phyloP scores from a whole-genome alignment of 2,113 vertebrate species.

The Aspiorhynchus laticeps region DNA sequence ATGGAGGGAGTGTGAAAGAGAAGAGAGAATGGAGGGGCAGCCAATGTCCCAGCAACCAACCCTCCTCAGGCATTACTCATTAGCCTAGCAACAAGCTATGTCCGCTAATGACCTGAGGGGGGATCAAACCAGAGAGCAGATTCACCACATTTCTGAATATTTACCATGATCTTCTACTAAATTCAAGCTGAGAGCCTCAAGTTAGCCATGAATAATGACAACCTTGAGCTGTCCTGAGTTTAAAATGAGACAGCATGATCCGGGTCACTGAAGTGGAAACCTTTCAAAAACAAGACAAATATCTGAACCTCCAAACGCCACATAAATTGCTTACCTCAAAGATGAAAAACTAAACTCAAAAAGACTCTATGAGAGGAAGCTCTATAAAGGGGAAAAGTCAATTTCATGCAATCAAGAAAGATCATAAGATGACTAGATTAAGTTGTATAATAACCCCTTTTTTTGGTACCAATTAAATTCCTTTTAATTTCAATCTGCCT shows the following conservation, averaged over 20 bases:
- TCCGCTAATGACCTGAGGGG: neutral
- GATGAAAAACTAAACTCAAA: neutral
- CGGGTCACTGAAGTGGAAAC: slow-evolving; percentile 16
- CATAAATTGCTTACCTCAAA: neutral
- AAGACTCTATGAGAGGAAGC: neutral
- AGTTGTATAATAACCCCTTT: neutral
- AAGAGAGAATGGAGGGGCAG: neutral
- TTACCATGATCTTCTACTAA: slow-evolving; percentile 23
- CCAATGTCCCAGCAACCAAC: slow-evolving; percentile 2
- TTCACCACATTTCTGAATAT: neutral
- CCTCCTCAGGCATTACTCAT: slow-evolving; percentile 17
- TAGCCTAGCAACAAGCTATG: slow-evolving; percentile 1
- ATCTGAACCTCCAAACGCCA: neutral
- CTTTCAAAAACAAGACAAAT: neutral
- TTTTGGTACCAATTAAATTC: slow-evolving; percentile 3
- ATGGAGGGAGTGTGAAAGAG: neutral
- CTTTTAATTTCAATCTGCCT: neutral
- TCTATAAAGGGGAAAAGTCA: neutral
- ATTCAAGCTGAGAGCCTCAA: neutral
- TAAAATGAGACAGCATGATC: slow-evolving; percentile 27
- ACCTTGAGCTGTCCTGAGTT: neutral
- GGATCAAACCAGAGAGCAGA: slow-evolving; percentile 21
- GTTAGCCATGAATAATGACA: slow-evolving; percentile 21
- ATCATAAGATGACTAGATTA: neutral
- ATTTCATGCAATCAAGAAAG: neutral